Conservation (phyloP, 1,140 invertebrate genomes). For the Neuroterus valhalla region DNA sequence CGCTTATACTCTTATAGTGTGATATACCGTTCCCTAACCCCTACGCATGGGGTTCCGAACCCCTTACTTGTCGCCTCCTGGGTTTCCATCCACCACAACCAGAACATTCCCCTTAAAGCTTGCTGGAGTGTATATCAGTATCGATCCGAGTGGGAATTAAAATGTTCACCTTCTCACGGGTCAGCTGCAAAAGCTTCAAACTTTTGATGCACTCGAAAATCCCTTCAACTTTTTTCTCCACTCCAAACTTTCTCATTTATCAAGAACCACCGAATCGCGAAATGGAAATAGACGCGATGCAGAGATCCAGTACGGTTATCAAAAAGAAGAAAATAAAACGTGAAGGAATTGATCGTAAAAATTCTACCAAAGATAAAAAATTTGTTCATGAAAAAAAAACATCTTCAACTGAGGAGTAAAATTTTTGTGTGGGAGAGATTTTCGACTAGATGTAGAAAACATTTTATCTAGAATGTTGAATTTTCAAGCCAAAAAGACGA, state of each 20-base stretch:
- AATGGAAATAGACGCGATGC: not conserved
- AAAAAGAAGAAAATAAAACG: too few species aligned
- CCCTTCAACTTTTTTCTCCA: not conserved
- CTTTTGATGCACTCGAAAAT: constrained; percentile 26
- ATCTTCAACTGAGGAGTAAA: too few species aligned
- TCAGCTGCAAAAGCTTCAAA: constrained; percentile 10
- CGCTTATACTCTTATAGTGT: not conserved
- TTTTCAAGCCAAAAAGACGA: too few species aligned
- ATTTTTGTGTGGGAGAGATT: too few species aligned
- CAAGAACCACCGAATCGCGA: not conserved
- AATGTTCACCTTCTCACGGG: constrained; percentile 28
- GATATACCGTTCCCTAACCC: not conserved
- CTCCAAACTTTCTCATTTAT: constrained; percentile 7
- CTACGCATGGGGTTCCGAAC: not conserved
- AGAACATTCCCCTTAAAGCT: constrained; percentile 2
- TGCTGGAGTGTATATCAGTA: not conserved
- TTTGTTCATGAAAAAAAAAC: too few species aligned
- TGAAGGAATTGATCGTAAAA: too few species aligned
- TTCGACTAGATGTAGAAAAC: too few species aligned
- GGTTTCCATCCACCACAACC: constrained; percentile 12
- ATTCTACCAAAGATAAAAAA: too few species aligned
- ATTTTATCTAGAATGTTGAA: too few species aligned
- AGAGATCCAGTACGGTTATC: too few species aligned
- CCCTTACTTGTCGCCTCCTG: constrained; percentile 17
- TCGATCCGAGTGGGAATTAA: constrained; percentile 24